Conservation (phyloP, 1,140 invertebrate genomes). For the Magallana ariakensis region DNA sequence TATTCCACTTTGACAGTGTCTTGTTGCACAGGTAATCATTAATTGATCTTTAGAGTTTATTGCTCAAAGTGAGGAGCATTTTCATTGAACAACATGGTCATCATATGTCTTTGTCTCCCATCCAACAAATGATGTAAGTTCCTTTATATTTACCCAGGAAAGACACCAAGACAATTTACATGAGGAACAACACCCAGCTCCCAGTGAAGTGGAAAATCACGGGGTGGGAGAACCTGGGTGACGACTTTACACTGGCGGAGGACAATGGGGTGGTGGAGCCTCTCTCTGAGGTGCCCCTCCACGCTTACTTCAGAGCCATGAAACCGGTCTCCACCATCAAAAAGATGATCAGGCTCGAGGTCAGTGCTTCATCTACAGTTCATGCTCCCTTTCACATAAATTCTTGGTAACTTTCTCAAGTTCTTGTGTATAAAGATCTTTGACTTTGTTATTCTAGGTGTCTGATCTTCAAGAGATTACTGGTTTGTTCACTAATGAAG, state of each 20-base stretch:
- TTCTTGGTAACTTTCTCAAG: no score
- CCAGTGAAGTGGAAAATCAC: conserved; percentile 79
- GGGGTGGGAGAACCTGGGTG: conserved; percentile 79
- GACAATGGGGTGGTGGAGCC: conserved; percentile 78
- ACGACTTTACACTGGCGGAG: conserved; percentile 79
- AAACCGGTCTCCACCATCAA: conserved; percentile 77
- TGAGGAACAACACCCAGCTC: conserved; percentile 79
- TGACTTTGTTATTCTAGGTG: conserved; percentile 62
- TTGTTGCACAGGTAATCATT: conserved; percentile 73
- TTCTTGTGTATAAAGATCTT: background rate
- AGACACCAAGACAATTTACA: conserved; percentile 78
- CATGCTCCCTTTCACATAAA: background rate
- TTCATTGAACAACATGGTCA: no score
- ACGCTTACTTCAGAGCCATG: conserved; percentile 79
- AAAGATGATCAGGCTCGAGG: conserved; percentile 77
- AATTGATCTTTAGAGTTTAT: background rate
- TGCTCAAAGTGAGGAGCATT: no score
- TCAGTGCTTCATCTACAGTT: conserved; percentile 51
- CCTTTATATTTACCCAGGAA: conserved; percentile 67
- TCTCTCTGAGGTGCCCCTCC: conserved; percentile 75
- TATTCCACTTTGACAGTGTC: conserved; percentile 79
- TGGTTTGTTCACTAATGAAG: conserved; percentile 75
- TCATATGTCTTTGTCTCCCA: background rate
- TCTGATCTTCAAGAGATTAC: conserved; percentile 77
- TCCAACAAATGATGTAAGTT: no score